Evolutionary conservation across 2,888 invertebrate species (phyloP), one percentile per base, ranked within the genome.

Genomic region (Dorcus hopei): DNA sequence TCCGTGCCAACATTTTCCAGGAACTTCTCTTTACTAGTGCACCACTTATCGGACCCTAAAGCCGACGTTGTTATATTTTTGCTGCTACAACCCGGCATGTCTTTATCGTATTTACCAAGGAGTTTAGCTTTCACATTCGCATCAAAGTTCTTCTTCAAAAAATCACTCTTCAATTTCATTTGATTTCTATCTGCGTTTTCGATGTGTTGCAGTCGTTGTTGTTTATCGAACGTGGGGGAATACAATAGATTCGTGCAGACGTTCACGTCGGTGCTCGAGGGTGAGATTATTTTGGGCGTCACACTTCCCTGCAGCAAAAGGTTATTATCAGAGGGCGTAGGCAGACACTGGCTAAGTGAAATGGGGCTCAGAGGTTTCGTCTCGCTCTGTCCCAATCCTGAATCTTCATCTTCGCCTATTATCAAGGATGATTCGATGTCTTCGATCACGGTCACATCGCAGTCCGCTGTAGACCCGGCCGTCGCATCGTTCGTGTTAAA

Each of bases 401-500:
- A 33, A 33, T 59, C 56, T 45, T 63, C 62, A 38, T 70, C 70
- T 52, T 71, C 70, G 9, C 62, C 62, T 52, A 64, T 50, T 11
- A 58, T 52, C 39, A 65, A 50, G 26, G 65, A 68, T 2, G 66
- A 64, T 53, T 75, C 74, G 7, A 74, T 72, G 49, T 77, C 77
- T 68, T 76, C 77, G 0, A 74, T 76, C 70, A 85, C 83, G 72
- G 83, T 78, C 39, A 85, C 77, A 65, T 85, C 85, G 61, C 82
- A 84, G 67, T 85, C 85, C 4, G 83, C 82, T 66, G 80, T 80
- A 48, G 87, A 87, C 61, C 87, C 87, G 70, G 86, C 85, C 54
- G 87, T 87, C 56, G 87, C 87, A 73, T 87, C 85, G 71, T 82
- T 86, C 75, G 86, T 86, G 75, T 87, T 86, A 67, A 86, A 83